Base-by-base conservation (phyloP, 1,140 invertebrate species). In the Pseudomyrmex sp. region DNA sequence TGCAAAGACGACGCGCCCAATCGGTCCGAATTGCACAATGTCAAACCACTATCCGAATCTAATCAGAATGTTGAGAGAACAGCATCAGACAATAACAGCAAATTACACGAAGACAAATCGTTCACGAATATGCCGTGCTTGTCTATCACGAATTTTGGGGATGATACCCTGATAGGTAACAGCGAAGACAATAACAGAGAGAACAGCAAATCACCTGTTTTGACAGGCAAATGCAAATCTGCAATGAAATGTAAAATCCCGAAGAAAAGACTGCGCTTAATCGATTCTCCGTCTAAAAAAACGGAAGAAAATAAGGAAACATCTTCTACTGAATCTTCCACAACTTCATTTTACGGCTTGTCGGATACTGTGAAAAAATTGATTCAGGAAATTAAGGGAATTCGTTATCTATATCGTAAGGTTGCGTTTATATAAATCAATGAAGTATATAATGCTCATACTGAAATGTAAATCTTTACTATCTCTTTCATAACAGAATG, bases 311-410 rank as follows among this genome's bases (percentile, higher is more conserved):
- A 44, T 56, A 1, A 66, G 62, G 7, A 35, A 35, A 35, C 35
- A 35, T 5, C 35, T 35, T 35, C 35, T 7, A 5, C 2, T 5
- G 4, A n/a, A 48, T 12, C 15, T 63, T 69, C 15, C n/a, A 9
- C n/a, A 35, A 26, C 8, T 75, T 58, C 23, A 70, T 98, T 97
- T 93, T 98, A 96, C 95, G 97, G 97, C 0, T 93, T 98, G 15
- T 96, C 97, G 1, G 90, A 93, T 1, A 95, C 92, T 91, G 96
- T 97, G 0, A 95, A 96, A 90, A 89, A 95, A 7, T 91, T 98
- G 65, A 95, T 98, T 61, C 93, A 95, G 69, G 91, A 95, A 74
- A 95, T 96, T 82, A 96, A 97, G 89, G 96, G 96, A 58, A 97
- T 98, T 58, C 91, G 95, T 52, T 93, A 95, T 82, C 91, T 97